Evolutionary conservation across 2,113 vertebrate species (phyloP).

Genomic region (Accipiter virgatus): DNA sequence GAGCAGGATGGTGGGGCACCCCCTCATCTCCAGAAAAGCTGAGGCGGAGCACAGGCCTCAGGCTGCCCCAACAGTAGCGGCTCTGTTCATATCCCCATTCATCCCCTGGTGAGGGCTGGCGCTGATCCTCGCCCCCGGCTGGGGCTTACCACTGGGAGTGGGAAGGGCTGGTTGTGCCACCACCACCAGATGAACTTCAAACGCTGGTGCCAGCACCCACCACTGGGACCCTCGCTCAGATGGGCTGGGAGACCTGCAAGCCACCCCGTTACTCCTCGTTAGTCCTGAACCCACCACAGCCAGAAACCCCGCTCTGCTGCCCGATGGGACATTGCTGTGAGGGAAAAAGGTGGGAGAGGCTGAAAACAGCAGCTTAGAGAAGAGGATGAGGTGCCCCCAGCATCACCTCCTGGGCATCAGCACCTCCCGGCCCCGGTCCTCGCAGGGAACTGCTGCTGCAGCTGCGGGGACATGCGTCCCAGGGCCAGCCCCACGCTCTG

Average conservation of each 20-base stretch:
- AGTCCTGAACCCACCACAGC: neutral
- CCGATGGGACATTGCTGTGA: neutral
- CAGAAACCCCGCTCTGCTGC: neutral
- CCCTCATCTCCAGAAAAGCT: neutral
- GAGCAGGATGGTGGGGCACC: neutral
- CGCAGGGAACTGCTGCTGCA: fast-evolving
- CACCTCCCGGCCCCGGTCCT: neutral
- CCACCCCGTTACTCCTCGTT: fast-evolving
- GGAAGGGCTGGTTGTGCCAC: neutral
- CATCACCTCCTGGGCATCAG: neutral
- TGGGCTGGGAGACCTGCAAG: neutral
- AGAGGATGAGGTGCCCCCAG: neutral
- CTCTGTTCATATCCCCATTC: slow-evolving; percentile 32
- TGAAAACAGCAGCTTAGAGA: neutral
- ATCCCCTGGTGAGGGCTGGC: neutral
- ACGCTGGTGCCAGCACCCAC: neutral
- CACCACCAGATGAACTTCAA: neutral
- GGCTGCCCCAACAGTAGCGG: neutral
- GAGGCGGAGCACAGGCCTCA: fast-evolving
- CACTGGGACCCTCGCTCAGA: neutral
- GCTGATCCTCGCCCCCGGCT: neutral
- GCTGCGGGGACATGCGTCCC: neutral
- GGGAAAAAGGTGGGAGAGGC: neutral
- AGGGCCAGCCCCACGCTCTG: neutral
- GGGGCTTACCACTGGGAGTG: neutral